Percentiles rank a stretch among this genome's conserved stretches.
These are phyloP conservation scores for Aix galericulata DNA, from an alignment of 2,113 vertebrate genomes.

Conservation along the genomic window DNA sequence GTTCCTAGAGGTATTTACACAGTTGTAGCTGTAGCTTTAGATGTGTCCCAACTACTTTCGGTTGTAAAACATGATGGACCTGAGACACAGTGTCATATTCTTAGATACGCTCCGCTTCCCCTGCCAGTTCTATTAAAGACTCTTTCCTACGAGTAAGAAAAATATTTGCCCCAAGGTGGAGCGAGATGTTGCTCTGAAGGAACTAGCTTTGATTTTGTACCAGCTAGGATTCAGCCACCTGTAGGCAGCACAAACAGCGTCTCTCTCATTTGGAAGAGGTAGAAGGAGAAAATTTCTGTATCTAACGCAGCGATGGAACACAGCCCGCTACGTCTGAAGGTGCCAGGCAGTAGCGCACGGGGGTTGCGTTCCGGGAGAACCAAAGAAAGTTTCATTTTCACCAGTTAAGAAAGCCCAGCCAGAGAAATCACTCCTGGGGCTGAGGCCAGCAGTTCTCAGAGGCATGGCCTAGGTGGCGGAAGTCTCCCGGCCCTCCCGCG, in stretches of 20 bases:
- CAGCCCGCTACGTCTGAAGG: neutral
- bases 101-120: slow-evolving; percentile 51
- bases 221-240: slow-evolving; percentile 42
- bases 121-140: slow-evolving; percentile 57
- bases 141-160: slow-evolving; percentile 46
- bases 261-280: slow-evolving; percentile 27
- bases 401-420: neutral
- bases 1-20: slow-evolving; percentile 47
- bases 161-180: slow-evolving; percentile 55
- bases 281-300: slow-evolving; percentile 1
- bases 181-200: slow-evolving; percentile 47
- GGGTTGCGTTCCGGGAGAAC: neutral
- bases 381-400: slow-evolving; percentile 12
- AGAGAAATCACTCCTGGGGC: neutral
- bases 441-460: accelerated
- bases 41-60: slow-evolving; percentile 62
- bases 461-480: neutral
- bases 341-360: neutral
- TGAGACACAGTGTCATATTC: slow-evolving; percentile 58
- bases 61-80: slow-evolving; percentile 65
- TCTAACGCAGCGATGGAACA: neutral
- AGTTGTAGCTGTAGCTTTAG: slow-evolving; percentile 51
- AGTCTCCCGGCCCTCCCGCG: neutral
- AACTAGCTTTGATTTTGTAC: slow-evolving; percentile 36
- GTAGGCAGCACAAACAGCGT: slow-evolving; percentile 20